Evolutionary conservation across 2,888 invertebrate species (phyloP).

Genomic region (Spilarctia lutea): DNA sequence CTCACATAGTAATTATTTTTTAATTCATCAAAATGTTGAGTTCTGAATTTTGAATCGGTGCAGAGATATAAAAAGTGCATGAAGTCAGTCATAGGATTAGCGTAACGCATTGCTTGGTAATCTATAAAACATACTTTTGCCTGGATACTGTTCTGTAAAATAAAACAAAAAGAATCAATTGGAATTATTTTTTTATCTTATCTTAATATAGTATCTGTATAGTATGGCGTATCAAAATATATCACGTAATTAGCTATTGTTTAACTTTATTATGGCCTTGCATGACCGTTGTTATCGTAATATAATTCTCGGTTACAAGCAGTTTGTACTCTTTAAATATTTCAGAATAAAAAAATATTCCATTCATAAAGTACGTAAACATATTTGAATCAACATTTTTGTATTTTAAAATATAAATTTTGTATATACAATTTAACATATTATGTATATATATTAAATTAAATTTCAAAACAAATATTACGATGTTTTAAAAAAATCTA

Average conservation of each 20-base stretch:
- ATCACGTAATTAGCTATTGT: not conserved
- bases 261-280: not conserved
- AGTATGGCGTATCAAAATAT: not conserved
- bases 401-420: not conserved
- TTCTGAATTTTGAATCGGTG: constrained; percentile 73
- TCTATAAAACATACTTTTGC: constrained; percentile 72
- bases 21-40: constrained; percentile 61
- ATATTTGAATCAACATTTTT: not conserved
- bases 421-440: not conserved
- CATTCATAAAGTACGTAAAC: not conserved
- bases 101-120: constrained; percentile 76
- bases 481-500: not conserved
- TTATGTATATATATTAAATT: too few species aligned
- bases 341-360: not conserved
- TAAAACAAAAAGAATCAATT: not conserved
- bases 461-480: not conserved
- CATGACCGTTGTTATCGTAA: not conserved
- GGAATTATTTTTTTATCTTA: not conserved
- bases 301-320: not conserved
- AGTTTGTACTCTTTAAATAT: not conserved
- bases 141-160: constrained; percentile 63
- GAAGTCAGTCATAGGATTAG: constrained; percentile 73
- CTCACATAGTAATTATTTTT: constrained; percentile 67
- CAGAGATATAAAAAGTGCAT: constrained; percentile 72
- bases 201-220: not conserved